phyloP scores from a whole-genome alignment of 2,888 invertebrate species.

The Eilema depressum region DNA sequence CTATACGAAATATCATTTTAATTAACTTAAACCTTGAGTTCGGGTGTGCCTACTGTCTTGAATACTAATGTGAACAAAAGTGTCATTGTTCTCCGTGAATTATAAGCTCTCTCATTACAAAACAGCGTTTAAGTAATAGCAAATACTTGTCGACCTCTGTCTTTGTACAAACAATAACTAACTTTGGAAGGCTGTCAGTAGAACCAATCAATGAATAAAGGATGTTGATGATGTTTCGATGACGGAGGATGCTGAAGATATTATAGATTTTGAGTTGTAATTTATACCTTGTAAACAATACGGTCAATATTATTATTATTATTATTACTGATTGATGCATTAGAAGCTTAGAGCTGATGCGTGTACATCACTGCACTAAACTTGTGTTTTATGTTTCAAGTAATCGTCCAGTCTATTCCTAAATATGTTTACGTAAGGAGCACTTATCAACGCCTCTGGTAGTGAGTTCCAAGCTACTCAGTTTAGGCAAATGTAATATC shows the following conservation, averaged over 20 bases:
- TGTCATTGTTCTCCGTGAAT: conserved; percentile 23
- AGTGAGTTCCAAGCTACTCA: no score
- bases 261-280: neutral
- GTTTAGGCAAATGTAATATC: no score
- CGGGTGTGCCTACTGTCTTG: conserved; percentile 7
- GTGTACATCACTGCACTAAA: no score
- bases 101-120: conserved; percentile 26
- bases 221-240: neutral
- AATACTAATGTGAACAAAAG: conserved; percentile 24
- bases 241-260: neutral
- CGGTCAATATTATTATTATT: no score
- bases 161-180: conserved; percentile 3
- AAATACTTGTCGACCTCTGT: conserved; percentile 9
- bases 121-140: conserved; percentile 11
- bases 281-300: neutral
- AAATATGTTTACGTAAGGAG: no score
- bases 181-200: neutral
- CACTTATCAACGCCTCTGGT: no score
- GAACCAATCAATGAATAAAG: neutral
- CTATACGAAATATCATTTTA: conserved; percentile 28
- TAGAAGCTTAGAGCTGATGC: no score
- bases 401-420: no score
- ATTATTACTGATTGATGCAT: no score
- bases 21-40: conserved; percentile 25
- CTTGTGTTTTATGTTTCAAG: no score